phyloP scores from a whole-genome alignment of 2,797 vertebrate species.

The Discoglossus pictus region DNA sequence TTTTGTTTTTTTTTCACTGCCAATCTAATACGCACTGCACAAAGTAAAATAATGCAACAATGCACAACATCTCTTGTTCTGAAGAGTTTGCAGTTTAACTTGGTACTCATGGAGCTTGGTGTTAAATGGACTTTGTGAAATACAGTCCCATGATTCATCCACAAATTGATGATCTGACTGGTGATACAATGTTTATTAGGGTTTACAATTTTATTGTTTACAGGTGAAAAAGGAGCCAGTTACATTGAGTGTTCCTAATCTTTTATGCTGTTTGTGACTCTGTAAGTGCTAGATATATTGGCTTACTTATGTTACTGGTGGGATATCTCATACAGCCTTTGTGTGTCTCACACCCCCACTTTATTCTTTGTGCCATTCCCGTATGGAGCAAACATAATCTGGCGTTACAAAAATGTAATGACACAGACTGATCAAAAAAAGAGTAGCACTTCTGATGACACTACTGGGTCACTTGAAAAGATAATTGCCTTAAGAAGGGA shows the following conservation, averaged over 20 bases:
- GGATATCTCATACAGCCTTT: conserved; percentile 6
- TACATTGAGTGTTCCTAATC: conserved; percentile 30
- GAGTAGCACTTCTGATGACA: neutral
- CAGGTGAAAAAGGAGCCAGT: conserved; percentile 38
- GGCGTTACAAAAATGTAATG: neutral
- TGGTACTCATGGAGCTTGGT: conserved; percentile 2
- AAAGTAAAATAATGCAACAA: conserved; percentile 22
- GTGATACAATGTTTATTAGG: conserved; percentile 14
- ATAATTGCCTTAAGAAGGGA: conserved; percentile 34
- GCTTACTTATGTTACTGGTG: conserved; percentile 7
- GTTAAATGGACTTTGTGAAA: neutral
- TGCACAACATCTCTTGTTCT: conserved; percentile 5
- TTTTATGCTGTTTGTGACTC: conserved; percentile 32
- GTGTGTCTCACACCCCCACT: neutral
- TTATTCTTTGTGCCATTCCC: conserved; percentile 38
- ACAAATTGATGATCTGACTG: conserved; percentile 9
- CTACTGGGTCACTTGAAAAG: conserved; percentile 18
- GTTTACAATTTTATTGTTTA: conserved; percentile 40
- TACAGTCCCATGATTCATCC: neutral
- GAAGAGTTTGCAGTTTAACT: conserved; percentile 14
- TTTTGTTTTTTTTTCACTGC: conserved; percentile 29
- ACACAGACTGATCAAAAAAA: conserved; percentile 12
- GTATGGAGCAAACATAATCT: conserved; percentile 7
- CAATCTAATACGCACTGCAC: conserved; percentile 25
- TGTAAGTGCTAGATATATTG: conserved; percentile 37